These are phyloP conservation scores for Nudaria mundana DNA, from an alignment of 2,888 invertebrate genomes.

Conservation along the genomic window DNA sequence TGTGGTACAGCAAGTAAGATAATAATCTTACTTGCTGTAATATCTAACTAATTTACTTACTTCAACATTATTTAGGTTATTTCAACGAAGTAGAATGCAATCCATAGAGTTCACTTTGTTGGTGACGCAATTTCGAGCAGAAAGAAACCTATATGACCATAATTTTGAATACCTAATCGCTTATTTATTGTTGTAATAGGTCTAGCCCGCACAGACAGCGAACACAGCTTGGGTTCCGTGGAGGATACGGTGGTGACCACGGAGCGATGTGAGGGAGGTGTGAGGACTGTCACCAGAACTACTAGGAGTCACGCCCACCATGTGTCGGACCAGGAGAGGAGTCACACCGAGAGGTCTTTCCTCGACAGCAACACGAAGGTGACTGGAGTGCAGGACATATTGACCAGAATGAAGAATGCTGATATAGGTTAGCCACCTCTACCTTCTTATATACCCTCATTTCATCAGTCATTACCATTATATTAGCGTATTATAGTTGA, in stretches of 20 bases:
- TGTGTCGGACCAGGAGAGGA: conserved; percentile 28
- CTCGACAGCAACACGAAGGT: conserved; percentile 86
- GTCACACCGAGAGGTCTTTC: conserved; percentile 76
- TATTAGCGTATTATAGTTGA: too few relatives aligned
- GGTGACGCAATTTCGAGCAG: too few relatives aligned
- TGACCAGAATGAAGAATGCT: conserved; percentile 89
- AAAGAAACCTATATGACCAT: too few relatives aligned
- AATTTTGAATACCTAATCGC: too few relatives aligned
- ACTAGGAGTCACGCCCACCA: conserved; percentile 24
- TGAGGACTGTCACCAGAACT: conserved; percentile 46
- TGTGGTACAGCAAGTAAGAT: too few relatives aligned
- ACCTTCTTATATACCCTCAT: too few relatives aligned
- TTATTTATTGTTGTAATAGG: conserved; percentile 42
- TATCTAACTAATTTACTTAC: too few relatives aligned
- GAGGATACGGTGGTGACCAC: conserved; percentile 55
- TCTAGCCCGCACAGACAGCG: conserved; percentile 63
- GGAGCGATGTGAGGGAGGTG: conserved; percentile 40
- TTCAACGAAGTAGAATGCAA: too few relatives aligned
- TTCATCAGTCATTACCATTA: too few relatives aligned
- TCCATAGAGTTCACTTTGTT: too few relatives aligned
- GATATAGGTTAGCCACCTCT: conserved; percentile 85
- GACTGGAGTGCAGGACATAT: conserved; percentile 87
- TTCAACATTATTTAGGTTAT: too few relatives aligned
- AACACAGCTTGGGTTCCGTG: conserved; percentile 63
- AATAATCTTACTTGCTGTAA: too few relatives aligned